These are phyloP conservation scores for Tragelaphus oryx DNA, from an alignment of 2,797 vertebrate genomes.

Conservation along the genomic window DNA sequence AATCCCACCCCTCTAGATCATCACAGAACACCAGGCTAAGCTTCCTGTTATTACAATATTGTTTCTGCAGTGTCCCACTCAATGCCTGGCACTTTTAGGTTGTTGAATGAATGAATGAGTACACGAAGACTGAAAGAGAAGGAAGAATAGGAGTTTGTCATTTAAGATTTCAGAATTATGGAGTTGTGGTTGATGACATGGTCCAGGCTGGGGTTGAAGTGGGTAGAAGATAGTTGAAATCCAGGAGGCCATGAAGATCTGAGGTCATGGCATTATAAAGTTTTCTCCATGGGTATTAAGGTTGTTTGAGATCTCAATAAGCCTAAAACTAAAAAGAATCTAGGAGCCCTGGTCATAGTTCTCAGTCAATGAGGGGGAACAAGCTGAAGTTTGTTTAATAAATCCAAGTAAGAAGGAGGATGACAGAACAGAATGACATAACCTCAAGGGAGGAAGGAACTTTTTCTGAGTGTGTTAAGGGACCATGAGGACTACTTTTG, in stretches of 20 bases:
- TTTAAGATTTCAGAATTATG: not conserved
- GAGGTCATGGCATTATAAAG: not conserved
- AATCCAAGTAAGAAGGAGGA: not conserved
- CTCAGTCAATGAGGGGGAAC: not conserved
- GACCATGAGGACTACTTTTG: not conserved
- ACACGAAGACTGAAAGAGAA: not conserved
- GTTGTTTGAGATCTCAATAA: not conserved
- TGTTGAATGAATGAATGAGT: not conserved
- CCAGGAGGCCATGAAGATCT: not conserved
- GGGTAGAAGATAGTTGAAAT: not conserved
- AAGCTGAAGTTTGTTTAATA: not conserved
- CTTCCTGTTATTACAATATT: not conserved
- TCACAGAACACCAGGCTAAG: not conserved
- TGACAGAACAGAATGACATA: not conserved
- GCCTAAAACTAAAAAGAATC: not conserved
- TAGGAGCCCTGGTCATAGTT: not conserved
- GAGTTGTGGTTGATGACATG: not conserved
- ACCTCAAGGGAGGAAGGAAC: not conserved
- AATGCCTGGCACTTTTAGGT: not conserved
- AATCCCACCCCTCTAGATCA: not conserved
- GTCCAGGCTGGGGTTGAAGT: not conserved
- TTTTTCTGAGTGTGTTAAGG: not conserved
- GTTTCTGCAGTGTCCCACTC: not conserved
- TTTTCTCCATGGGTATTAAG: not conserved
- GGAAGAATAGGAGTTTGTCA: not conserved